Evolutionary conservation across 2,797 vertebrate genomes (phyloP).

Genomic region (Falco cherrug): DNA sequence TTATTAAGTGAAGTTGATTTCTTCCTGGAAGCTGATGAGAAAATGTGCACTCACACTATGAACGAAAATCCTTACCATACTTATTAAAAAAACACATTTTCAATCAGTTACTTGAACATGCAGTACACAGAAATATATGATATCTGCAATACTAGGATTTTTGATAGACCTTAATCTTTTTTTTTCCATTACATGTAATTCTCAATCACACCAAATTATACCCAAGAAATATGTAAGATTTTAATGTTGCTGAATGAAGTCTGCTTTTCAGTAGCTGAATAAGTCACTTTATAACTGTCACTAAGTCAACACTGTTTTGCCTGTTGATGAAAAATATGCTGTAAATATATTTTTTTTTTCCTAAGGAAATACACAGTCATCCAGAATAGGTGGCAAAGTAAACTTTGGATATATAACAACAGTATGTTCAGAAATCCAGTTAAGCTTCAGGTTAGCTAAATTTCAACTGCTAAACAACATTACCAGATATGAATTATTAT

Average conservation of each 20-base stretch:
- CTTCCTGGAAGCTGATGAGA: background rate
- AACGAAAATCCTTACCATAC: background rate
- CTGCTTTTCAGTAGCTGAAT: background rate
- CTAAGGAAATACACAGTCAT: background rate
- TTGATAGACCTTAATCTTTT: background rate
- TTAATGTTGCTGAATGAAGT: background rate
- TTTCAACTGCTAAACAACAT: background rate
- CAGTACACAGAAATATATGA: background rate
- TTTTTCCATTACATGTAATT: background rate
- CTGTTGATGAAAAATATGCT: background rate
- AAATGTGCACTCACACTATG: background rate
- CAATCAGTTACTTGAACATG: background rate
- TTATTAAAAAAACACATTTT: background rate
- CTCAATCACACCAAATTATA: background rate
- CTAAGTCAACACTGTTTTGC: background rate
- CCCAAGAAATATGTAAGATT: background rate
- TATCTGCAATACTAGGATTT: background rate
- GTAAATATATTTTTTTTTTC: background rate
- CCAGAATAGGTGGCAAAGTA: background rate
- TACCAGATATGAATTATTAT: rapidly evolving
- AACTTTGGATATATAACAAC: background rate
- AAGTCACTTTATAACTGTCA: background rate
- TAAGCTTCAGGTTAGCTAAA: background rate
- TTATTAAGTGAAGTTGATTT: background rate
- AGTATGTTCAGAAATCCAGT: background rate